Evolutionary conservation across 1,140 invertebrate species (phyloP).

Genomic region (Aphidius gifuensis): DNA sequence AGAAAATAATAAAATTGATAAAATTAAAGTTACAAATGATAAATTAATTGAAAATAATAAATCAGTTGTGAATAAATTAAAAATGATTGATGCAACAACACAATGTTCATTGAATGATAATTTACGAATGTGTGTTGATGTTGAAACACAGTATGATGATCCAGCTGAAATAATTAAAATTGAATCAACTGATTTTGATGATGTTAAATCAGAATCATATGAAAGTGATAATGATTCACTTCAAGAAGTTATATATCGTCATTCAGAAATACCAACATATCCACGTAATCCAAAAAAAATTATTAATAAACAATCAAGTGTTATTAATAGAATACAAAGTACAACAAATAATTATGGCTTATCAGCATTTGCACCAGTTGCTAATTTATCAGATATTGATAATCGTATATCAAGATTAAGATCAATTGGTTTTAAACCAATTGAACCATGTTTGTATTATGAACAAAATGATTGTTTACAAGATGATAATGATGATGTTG

Average conservation of each 20-base stretch:
- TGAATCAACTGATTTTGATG: constrained; percentile 33
- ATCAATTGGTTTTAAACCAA: constrained; percentile 51
- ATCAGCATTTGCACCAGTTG: constrained; percentile 47
- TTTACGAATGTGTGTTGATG: constrained; percentile 26
- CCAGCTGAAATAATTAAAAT: constrained; percentile 35
- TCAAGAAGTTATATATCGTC: background rate
- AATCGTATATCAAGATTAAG: constrained; percentile 42
- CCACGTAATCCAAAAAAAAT: background rate
- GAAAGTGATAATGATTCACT: constrained; percentile 20
- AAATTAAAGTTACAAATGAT: constrained; percentile 6
- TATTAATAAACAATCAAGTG: background rate
- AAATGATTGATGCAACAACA: constrained; percentile 34
- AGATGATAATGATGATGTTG: constrained; percentile 1
- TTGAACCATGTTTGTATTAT: constrained; percentile 20
- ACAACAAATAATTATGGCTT: background rate
- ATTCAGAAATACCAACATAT: background rate
- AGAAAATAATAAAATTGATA: constrained; percentile 5
- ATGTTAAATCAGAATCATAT: constrained; percentile 25
- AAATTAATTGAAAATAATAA: background rate
- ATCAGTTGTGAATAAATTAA: constrained; percentile 14
- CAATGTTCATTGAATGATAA: constrained; percentile 39
- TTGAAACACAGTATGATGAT: constrained; percentile 25
- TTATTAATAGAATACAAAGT: background rate
- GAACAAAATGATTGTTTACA: background rate
- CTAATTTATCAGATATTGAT: constrained; percentile 35